Conservation (phyloP, 92 coral and sea anemone genomes). For the Porites rus region DNA sequence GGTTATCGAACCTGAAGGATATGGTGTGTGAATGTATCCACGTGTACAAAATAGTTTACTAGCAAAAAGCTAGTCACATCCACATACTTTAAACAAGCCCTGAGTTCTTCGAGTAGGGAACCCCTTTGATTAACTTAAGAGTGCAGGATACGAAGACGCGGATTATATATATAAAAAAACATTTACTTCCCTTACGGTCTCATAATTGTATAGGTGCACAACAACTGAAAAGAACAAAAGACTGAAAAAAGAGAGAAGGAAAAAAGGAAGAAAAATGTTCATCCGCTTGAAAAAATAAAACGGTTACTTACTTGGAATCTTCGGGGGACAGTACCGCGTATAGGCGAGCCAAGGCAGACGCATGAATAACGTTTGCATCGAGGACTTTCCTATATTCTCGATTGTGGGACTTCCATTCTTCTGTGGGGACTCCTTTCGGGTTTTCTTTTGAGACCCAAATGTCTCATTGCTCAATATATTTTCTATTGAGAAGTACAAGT, state of each 20-base stretch:
- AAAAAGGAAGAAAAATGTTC: background rate
- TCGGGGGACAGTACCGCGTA: constrained; percentile 97
- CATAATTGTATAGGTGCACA: background rate
- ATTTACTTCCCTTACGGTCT: background rate
- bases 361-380: background rate
- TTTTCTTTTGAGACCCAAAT: constrained; percentile 24
- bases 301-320: constrained; percentile 92
- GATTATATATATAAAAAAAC: too few species aligned
- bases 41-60: constrained; percentile 2
- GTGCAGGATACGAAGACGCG: too few species aligned
- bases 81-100: background rate
- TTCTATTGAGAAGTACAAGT: constrained; percentile 91
- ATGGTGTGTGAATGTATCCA: constrained; percentile 19
- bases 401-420: constrained; percentile 11
- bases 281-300: background rate
- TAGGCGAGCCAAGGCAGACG: constrained; percentile 90
- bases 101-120: background rate
- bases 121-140: background rate
- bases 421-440: constrained; percentile 11
- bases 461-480: constrained; percentile 68
- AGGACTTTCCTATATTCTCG: background rate
- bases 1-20: background rate
- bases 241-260: background rate
- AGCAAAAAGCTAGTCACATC: background rate
- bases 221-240: constrained; percentile 4